Conservation (phyloP, 2,797 vertebrate genomes). For the Emys orbicularis region DNA sequence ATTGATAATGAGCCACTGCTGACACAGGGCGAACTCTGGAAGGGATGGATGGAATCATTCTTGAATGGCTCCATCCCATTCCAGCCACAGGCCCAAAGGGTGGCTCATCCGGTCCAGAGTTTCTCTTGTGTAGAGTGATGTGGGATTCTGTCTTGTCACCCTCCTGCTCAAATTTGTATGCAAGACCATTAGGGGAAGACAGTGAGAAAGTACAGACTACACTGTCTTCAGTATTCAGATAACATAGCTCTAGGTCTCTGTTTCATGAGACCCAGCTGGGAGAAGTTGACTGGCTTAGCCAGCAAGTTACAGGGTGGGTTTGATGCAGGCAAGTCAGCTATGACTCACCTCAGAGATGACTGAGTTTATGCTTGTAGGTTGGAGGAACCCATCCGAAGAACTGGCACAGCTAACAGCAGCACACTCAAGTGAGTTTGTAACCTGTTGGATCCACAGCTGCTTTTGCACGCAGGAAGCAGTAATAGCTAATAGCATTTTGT, state of each 20-base stretch:
- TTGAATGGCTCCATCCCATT: not conserved
- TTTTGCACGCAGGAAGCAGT: not conserved
- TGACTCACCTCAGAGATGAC: not conserved
- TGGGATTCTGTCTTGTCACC: not conserved
- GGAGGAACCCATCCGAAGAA: not conserved
- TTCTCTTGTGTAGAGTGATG: not conserved
- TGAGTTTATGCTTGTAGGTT: not conserved
- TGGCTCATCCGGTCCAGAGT: rapidly evolving
- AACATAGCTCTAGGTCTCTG: not conserved
- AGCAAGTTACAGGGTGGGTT: not conserved
- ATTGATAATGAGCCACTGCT: not conserved
- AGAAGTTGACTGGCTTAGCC: not conserved
- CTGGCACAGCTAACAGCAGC: not conserved
- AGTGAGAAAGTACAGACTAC: not conserved
- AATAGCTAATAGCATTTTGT: not conserved
- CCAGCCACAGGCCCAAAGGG: not conserved
- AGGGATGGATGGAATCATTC: not conserved
- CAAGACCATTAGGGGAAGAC: not conserved
- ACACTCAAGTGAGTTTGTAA: not conserved
- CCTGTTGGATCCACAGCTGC: not conserved
- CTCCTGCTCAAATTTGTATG: not conserved
- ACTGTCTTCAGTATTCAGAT: not conserved
- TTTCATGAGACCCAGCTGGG: not conserved
- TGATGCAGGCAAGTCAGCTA: not conserved
- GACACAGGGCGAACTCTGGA: not conserved